Percentiles rank a stretch among this genome's conserved stretches.
Conservation (phyloP, 2,888 invertebrate genomes). For the Apamea sordens region DNA sequence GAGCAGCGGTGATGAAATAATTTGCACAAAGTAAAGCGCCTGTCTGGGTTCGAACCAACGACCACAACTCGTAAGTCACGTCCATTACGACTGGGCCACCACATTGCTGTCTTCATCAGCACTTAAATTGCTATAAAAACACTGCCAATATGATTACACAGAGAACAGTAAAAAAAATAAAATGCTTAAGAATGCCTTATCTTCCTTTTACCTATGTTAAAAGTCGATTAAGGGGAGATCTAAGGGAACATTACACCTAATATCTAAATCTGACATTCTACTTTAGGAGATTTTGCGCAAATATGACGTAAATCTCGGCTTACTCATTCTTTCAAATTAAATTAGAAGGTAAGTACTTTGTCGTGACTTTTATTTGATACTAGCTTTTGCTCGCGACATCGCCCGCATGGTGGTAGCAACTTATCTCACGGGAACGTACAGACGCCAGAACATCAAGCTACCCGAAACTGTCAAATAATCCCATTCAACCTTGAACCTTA, state of each 20-base stretch:
- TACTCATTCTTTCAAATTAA: conserved; percentile 27
- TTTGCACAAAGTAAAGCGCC: too few species aligned
- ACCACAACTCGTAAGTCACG: too few species aligned
- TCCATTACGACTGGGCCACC: too few species aligned
- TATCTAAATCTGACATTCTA: conserved; percentile 40
- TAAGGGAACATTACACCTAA: conserved; percentile 12
- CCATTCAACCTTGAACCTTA: too few species aligned
- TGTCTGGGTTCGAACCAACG: too few species aligned
- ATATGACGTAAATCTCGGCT: conserved; percentile 18
- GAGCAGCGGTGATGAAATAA: too few species aligned
- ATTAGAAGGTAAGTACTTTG: conserved; percentile 10
- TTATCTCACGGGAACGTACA: too few species aligned
- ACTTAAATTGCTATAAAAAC: background rate
- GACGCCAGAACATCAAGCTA: too few species aligned
- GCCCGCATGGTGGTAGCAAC: too few species aligned
- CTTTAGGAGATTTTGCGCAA: conserved; percentile 19
- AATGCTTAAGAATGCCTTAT: background rate
- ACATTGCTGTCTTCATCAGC: too few species aligned
- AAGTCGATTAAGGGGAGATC: conserved; percentile 11
- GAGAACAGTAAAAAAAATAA: background rate
- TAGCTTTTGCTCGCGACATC: background rate
- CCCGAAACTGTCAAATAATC: too few species aligned
- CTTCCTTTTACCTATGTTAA: conserved; percentile 1
- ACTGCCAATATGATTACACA: background rate
- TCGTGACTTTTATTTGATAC: conserved; percentile 1